These are phyloP conservation scores for Rotaria macrura DNA, from an alignment of 2,888 invertebrate genomes.

Conservation along the genomic window DNA sequence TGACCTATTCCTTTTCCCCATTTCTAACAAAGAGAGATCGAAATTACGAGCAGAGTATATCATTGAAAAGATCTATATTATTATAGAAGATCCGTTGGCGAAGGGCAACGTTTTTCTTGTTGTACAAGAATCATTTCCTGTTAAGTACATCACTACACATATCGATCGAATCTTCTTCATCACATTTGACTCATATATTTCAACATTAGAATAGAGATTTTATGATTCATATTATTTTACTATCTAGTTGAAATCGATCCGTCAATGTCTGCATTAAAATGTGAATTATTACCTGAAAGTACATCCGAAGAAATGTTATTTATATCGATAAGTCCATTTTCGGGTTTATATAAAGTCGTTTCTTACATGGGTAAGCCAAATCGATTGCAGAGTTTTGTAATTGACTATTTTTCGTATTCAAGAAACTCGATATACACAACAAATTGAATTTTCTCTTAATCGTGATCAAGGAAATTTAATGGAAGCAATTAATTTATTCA, in stretches of 20 bases:
- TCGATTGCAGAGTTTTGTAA: neutral
- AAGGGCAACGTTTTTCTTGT: no score
- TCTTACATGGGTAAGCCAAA: neutral
- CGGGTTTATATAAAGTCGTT: neutral
- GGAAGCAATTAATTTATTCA: slow-evolving; percentile 6
- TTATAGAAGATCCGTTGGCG: no score
- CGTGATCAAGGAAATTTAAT: neutral
- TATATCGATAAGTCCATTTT: slow-evolving; percentile 5
- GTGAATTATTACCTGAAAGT: slow-evolving; percentile 9
- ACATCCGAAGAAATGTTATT: neutral
- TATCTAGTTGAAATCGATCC: slow-evolving; percentile 19
- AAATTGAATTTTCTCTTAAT: slow-evolving; percentile 9
- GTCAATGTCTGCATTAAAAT: neutral
- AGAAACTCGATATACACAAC: neutral
- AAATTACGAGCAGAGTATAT: no score
- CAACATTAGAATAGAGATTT: neutral
- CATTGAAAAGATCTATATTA: no score
- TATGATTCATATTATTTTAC: no score
- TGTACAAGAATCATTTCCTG: no score
- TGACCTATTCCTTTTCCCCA: no score
- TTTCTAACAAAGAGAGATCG: no score
- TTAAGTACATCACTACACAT: no score
- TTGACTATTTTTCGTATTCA: neutral
- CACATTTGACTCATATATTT: no score
- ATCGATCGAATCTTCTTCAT: no score